phyloP scores from a whole-genome alignment of 1,140 invertebrate species.

The Euura saliciscinereae region DNA sequence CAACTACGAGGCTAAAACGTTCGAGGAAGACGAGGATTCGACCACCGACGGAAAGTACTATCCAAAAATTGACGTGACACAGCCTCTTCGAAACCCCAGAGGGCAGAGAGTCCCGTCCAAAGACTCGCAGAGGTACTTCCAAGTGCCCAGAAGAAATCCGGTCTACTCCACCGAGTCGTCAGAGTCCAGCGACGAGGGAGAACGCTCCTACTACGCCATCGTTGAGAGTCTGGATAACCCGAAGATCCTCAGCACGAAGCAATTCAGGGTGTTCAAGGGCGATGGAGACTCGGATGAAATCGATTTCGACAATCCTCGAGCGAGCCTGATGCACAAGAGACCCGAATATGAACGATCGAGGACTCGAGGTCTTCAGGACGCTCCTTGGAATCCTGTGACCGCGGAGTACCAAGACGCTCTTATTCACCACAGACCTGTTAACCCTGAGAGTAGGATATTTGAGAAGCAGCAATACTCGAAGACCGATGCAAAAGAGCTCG shows the following conservation, averaged over 20 bases:
- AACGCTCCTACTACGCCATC: conserved; percentile 16
- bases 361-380: background rate
- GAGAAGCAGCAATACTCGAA: too few species aligned
- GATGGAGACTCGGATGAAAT: background rate
- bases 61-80: background rate
- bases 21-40: conserved; percentile 10
- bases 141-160: background rate
- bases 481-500: conserved; percentile 16
- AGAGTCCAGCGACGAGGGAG: background rate
- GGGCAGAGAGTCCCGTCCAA: conserved; percentile 13
- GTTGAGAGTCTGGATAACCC: conserved; percentile 27
- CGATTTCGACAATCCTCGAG: background rate
- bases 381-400: background rate
- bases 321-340: background rate
- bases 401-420: conserved; percentile 13
- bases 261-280: too few species aligned
- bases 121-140: too few species aligned
- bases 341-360: background rate
- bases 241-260: too few species aligned
- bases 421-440: too few species aligned
- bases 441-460: too few species aligned
- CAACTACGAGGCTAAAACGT: conserved; percentile 1
- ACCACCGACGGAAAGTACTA: background rate
- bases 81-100: background rate
- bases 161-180: background rate